phyloP scores from a whole-genome alignment of 1,140 invertebrate species.

The Polypedilum vanderplanki region DNA sequence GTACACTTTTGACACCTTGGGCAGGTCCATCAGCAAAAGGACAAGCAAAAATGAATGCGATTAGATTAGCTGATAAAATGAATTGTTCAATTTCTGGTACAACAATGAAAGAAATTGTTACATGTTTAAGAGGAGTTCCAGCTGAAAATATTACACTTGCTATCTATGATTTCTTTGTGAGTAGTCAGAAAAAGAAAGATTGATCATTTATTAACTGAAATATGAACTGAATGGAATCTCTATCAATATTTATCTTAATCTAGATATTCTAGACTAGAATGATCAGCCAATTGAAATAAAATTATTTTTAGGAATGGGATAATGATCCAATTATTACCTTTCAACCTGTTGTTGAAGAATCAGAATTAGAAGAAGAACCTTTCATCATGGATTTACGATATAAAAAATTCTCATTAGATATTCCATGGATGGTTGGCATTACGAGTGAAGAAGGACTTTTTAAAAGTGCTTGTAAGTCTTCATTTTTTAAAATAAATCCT shows the following conservation, averaged over 20 bases:
- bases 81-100: neutral
- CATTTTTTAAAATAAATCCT: too few relatives aligned
- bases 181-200: too few relatives aligned
- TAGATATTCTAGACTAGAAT: too few relatives aligned
- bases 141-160: slow-evolving; percentile 54
- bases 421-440: slow-evolving; percentile 62
- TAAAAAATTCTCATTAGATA: slow-evolving; percentile 36
- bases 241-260: too few relatives aligned
- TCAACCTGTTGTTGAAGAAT: slow-evolving; percentile 58
- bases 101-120: slow-evolving; percentile 40
- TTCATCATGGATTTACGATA: neutral
- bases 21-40: neutral
- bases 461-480: slow-evolving; percentile 41
- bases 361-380: neutral
- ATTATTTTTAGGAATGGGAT: slow-evolving; percentile 47
- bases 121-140: slow-evolving; percentile 54
- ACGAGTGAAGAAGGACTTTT: slow-evolving; percentile 61
- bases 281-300: too few relatives aligned
- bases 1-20: neutral
- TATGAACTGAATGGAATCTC: too few relatives aligned
- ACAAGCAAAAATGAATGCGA: neutral
- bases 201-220: too few relatives aligned
- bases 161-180: slow-evolving; percentile 54
- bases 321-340: slow-evolving; percentile 67
- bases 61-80: neutral